Conservation (phyloP, 2,113 vertebrate species). For the Alaudala cheleensis region DNA sequence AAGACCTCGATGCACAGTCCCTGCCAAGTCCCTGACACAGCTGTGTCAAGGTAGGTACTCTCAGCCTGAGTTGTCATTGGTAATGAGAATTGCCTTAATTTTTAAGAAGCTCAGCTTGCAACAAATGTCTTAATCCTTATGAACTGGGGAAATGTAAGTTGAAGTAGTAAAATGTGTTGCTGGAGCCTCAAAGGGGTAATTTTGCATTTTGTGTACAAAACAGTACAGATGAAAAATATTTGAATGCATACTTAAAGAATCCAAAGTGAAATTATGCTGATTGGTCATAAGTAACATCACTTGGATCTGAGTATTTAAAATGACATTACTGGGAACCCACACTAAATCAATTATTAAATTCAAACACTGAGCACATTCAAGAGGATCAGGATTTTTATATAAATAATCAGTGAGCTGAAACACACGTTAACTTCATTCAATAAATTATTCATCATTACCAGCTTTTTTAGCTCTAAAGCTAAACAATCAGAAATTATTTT, state of each 20-base stretch:
- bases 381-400: background rate
- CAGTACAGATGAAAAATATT: background rate
- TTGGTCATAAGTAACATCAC: background rate
- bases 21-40: background rate
- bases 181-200: background rate
- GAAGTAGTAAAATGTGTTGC: background rate
- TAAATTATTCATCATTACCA: conserved; percentile 11
- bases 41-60: background rate
- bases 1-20: background rate
- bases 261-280: background rate
- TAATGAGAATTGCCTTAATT: background rate
- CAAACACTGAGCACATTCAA: background rate
- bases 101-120: background rate
- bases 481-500: background rate
- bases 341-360: background rate
- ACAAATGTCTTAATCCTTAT: background rate
- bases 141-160: background rate
- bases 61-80: background rate
- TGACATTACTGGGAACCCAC: background rate
- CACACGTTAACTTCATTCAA: background rate
- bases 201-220: background rate
- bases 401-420: conserved; percentile 18
- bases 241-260: background rate
- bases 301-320: background rate
- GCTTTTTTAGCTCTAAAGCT: background rate